Percentiles rank a stretch among this genome's conserved stretches.
These are phyloP conservation scores for Polypedilum vanderplanki DNA, from an alignment of 1,140 invertebrate species.

Conservation along the genomic window DNA sequence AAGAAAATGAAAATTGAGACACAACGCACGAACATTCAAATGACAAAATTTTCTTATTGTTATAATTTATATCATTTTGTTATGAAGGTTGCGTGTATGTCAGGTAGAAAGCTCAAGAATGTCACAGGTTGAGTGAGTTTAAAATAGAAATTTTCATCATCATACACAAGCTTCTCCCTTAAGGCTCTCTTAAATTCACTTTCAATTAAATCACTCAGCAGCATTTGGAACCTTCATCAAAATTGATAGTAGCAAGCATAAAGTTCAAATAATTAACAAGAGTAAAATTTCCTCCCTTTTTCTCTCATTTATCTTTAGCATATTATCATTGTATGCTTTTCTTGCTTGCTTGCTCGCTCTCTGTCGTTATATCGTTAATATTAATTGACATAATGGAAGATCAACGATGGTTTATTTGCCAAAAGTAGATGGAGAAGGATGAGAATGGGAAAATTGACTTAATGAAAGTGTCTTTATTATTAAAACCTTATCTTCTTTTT, in stretches of 20 bases:
- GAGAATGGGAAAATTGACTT: neutral
- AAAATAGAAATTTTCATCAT: too few relatives aligned
- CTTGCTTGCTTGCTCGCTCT: neutral
- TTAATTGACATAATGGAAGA: constrained; percentile 8
- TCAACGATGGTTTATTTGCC: neutral
- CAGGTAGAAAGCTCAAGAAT: too few relatives aligned
- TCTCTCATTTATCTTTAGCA: neutral
- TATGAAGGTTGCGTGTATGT: too few relatives aligned
- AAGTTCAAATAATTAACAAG: too few relatives aligned
- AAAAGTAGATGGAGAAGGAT: neutral
- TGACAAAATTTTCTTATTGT: neutral
- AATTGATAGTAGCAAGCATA: too few relatives aligned
- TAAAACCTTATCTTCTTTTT: neutral
- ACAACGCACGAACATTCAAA: neutral
- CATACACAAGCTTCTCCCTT: too few relatives aligned
- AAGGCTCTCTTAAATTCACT: too few relatives aligned
- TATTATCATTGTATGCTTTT: neutral
- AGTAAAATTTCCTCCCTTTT: too few relatives aligned
- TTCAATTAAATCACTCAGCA: too few relatives aligned
- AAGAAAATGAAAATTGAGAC: neutral
- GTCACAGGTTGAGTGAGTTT: too few relatives aligned
- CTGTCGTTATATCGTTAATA: constrained; percentile 11
- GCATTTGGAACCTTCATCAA: too few relatives aligned
- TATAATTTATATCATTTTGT: too few relatives aligned
- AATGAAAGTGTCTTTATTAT: neutral